Conservation (phyloP, 2,888 invertebrate species). For the Acanthosoma haemorrhoidale region DNA sequence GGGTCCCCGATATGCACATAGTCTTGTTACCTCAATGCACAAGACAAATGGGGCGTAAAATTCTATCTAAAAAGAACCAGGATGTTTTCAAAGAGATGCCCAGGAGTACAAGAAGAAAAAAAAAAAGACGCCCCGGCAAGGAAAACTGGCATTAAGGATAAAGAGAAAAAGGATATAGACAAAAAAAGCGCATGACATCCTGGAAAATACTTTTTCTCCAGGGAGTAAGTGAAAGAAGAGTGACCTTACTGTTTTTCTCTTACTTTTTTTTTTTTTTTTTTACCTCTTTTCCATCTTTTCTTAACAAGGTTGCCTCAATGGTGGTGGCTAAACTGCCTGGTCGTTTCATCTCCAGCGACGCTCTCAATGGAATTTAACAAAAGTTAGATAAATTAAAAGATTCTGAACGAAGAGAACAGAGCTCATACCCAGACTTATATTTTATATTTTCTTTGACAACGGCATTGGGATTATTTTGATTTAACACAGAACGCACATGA, state of each 20-base stretch:
- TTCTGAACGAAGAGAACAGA: too few relatives aligned
- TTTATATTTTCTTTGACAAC: too few relatives aligned
- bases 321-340: not conserved
- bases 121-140: not conserved
- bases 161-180: not conserved
- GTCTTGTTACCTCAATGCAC: too few relatives aligned
- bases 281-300: conserved; percentile 8
- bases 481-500: too few relatives aligned
- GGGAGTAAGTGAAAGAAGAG: conserved; percentile 10
- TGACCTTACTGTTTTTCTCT: conserved; percentile 9
- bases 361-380: not conserved
- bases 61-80: too few relatives aligned
- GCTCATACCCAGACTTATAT: too few relatives aligned
- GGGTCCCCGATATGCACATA: too few relatives aligned
- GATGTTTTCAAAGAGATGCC: conserved; percentile 4
- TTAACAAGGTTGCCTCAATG: conserved; percentile 2
- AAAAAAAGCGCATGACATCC: not conserved
- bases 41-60: too few relatives aligned
- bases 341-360: not conserved
- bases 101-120: not conserved
- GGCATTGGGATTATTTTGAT: too few relatives aligned
- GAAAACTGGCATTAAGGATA: not conserved
- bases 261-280: too few relatives aligned
- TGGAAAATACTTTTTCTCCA: not conserved
- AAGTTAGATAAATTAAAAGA: too few relatives aligned